Evolutionary conservation across 1,140 invertebrate genomes (phyloP).

Genomic region (Thaumatotibia leucotreta): DNA sequence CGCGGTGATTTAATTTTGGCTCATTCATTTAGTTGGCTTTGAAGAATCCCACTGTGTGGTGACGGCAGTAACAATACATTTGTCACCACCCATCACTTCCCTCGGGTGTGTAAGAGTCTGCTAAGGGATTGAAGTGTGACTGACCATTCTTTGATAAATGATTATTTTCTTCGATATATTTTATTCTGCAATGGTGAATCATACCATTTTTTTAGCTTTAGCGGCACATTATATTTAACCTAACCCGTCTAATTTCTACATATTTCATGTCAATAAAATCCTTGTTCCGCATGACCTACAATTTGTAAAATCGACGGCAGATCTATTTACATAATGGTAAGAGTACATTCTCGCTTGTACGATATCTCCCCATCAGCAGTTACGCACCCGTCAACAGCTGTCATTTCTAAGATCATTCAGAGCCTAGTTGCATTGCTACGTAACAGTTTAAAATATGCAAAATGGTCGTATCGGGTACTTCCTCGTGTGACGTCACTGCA

Average conservation of each 20-base stretch:
- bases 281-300: not conserved
- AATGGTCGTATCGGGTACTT: slow-evolving; percentile 2
- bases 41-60: too few species aligned
- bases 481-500: slow-evolving; percentile 6
- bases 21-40: too few species aligned
- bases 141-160: too few species aligned
- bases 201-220: not conserved
- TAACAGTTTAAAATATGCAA: slow-evolving; percentile 9
- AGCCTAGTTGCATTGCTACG: slow-evolving; percentile 3
- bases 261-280: not conserved
- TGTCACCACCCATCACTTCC: too few species aligned
- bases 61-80: too few species aligned
- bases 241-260: not conserved
- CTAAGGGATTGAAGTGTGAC: too few species aligned
- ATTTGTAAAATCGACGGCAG: not conserved
- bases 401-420: slow-evolving; percentile 1
- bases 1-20: too few species aligned
- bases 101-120: too few species aligned
- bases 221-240: not conserved
- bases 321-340: not conserved
- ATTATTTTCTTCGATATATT: too few species aligned
- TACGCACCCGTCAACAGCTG: slow-evolving; percentile 4
- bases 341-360: not conserved
- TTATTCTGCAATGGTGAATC: too few species aligned
- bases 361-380: not conserved